Percentiles rank a stretch among this genome's conserved stretches.
These are phyloP conservation scores for Erebia ligea DNA, from an alignment of 2,888 invertebrate species.

Conservation along the genomic window DNA sequence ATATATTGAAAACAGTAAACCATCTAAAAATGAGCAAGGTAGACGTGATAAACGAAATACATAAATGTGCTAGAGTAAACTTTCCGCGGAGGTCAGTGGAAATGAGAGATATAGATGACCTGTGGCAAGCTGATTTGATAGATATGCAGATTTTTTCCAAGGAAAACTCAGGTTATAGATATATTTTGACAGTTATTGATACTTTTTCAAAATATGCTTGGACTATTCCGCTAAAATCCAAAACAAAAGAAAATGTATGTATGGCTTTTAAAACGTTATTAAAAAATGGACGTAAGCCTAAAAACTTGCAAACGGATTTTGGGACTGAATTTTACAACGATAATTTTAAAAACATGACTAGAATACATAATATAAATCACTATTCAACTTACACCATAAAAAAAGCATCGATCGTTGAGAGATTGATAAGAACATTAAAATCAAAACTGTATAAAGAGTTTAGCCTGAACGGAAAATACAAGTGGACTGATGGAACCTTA, in stretches of 20 bases:
- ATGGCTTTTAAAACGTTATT: too few relatives aligned
- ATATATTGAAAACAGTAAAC: not conserved
- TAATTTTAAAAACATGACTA: constrained; percentile 17
- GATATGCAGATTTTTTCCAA: too few relatives aligned
- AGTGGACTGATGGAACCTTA: too few relatives aligned
- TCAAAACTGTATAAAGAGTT: constrained; percentile 27
- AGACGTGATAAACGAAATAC: constrained; percentile 6
- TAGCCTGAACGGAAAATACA: too few relatives aligned
- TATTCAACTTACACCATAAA: constrained; percentile 37
- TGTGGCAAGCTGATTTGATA: too few relatives aligned
- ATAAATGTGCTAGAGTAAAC: constrained; percentile 44
- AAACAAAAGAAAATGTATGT: too few relatives aligned
- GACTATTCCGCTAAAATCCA: too few relatives aligned
- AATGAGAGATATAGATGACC: constrained; percentile 53
- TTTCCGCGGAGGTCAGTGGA: constrained; percentile 51
- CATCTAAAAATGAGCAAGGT: constrained; percentile 1
- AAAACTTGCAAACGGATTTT: too few relatives aligned
- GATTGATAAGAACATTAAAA: constrained; percentile 40
- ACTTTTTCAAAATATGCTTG: too few relatives aligned
- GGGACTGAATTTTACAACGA: constrained; percentile 41
- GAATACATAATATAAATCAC: constrained; percentile 26
- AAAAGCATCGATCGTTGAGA: constrained; percentile 38
- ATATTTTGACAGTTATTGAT: too few relatives aligned
- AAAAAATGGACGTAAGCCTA: too few relatives aligned
- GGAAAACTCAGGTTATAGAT: too few relatives aligned